Evolutionary conservation across 2,888 invertebrate genomes (phyloP).

Genomic region (Cheilosia scutellata): DNA sequence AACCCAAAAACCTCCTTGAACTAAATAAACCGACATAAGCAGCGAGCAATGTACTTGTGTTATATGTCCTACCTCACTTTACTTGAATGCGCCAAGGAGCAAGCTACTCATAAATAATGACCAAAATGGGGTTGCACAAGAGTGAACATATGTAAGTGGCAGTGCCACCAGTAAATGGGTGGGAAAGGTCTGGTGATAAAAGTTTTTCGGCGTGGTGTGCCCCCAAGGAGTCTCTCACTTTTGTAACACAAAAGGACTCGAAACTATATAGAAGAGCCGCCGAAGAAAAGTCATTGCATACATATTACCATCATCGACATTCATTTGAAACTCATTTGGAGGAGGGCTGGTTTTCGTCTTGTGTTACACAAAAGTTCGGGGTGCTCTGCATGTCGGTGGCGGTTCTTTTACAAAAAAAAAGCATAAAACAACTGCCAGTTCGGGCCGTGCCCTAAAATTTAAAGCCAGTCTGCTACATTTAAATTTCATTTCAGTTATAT

Average conservation of each 20-base stretch:
- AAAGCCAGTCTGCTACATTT: conserved; percentile 55
- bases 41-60: conserved; percentile 24
- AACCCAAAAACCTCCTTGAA: conserved; percentile 52
- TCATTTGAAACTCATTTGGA: conserved; percentile 61
- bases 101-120: conserved; percentile 73
- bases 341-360: conserved; percentile 4
- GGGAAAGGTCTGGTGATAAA: conserved; percentile 35
- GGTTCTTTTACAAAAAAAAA: conserved; percentile 25
- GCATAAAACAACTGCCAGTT: conserved; percentile 21
- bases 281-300: conserved; percentile 68
- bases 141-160: conserved; percentile 25
- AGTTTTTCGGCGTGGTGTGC: conserved; percentile 55
- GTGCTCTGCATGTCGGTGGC: not conserved
- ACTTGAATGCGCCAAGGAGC: conserved; percentile 72
- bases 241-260: conserved; percentile 52
- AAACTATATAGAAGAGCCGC: conserved; percentile 23
- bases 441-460: conserved; percentile 49
- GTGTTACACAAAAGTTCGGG: conserved; percentile 27
- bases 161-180: conserved; percentile 2
- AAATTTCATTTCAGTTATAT: conserved; percentile 54
- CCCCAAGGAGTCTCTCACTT: conserved; percentile 29
- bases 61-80: conserved; percentile 58
- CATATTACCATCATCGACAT: conserved; percentile 69
- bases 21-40: conserved; percentile 53
- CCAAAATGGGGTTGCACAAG: conserved; percentile 66